These are phyloP conservation scores for Dasypolia templi DNA, from an alignment of 2,888 invertebrate genomes.

Conservation along the genomic window DNA sequence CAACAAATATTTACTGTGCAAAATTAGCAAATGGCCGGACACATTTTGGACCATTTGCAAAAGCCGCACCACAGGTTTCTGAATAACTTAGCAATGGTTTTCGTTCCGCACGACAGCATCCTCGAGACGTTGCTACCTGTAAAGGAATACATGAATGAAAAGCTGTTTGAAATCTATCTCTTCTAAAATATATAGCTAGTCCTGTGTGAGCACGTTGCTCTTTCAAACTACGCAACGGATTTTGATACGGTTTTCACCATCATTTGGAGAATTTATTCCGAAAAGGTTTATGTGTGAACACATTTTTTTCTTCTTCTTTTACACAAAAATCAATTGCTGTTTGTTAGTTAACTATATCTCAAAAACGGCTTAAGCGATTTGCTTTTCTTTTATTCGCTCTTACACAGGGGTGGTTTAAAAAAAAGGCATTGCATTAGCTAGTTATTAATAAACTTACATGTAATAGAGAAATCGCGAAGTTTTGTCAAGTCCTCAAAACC, in stretches of 20 bases:
- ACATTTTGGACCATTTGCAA: slow-evolving; percentile 90
- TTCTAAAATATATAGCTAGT: not conserved
- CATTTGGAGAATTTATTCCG: not conserved
- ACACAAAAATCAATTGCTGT: too few species aligned
- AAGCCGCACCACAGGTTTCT: slow-evolving; percentile 91
- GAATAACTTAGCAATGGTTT: slow-evolving; percentile 90
- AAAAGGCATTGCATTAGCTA: too few species aligned
- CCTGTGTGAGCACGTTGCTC: not conserved
- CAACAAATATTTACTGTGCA: slow-evolving; percentile 84
- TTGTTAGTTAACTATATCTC: too few species aligned
- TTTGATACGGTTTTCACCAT: not conserved
- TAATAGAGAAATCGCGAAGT: not conserved
- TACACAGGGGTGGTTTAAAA: too few species aligned
- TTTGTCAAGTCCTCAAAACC: not conserved
- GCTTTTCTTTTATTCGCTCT: too few species aligned
- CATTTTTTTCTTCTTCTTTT: too few species aligned
- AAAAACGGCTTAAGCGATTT: too few species aligned
- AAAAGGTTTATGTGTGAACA: too few species aligned
- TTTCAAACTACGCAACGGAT: not conserved
- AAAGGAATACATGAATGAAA: slow-evolving; percentile 48
- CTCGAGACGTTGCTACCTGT: slow-evolving; percentile 84
- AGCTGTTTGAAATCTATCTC: not conserved
- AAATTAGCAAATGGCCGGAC: slow-evolving; percentile 84
- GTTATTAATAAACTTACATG: not conserved
- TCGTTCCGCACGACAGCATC: slow-evolving; percentile 84